phyloP scores from a whole-genome alignment of 2,797 vertebrate species.

The Coluber constrictor region DNA sequence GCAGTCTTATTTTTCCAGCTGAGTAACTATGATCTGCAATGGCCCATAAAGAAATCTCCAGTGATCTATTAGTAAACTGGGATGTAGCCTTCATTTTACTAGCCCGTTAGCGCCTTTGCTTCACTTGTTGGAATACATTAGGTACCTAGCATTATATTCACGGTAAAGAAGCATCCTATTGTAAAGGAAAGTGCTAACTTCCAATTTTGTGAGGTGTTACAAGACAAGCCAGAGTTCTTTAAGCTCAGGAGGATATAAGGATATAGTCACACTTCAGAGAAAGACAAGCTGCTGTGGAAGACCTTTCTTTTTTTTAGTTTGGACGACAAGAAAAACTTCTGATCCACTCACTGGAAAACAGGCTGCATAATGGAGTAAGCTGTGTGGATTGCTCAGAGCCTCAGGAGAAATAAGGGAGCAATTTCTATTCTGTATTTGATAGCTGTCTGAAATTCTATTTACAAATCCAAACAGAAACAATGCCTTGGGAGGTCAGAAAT shows the following conservation, averaged over 20 bases:
- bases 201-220: slow-evolving; percentile 79
- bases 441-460: slow-evolving; percentile 95
- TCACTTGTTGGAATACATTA: slow-evolving; percentile 77
- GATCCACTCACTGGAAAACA: slow-evolving; percentile 99
- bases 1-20: slow-evolving; percentile 64
- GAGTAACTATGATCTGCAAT: slow-evolving; percentile 68
- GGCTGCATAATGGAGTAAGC: slow-evolving; percentile 97
- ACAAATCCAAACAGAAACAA: slow-evolving; percentile 99
- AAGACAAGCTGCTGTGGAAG: slow-evolving; percentile 78
- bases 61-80: slow-evolving; percentile 83
- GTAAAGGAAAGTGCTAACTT: slow-evolving; percentile 74
- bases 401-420: slow-evolving; percentile 97
- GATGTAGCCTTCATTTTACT: slow-evolving; percentile 72
- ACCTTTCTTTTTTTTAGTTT: slow-evolving; percentile 78
- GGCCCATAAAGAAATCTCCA: slow-evolving; percentile 72
- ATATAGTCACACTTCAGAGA: slow-evolving; percentile 82
- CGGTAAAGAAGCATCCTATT: slow-evolving; percentile 73
- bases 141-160: slow-evolving; percentile 66
- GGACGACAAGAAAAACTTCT: slow-evolving; percentile 86
- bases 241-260: slow-evolving; percentile 76
- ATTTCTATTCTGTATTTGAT: slow-evolving; percentile 99
- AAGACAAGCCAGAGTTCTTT: slow-evolving; percentile 72
- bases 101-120: slow-evolving; percentile 68
- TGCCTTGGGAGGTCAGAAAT: slow-evolving; percentile 92
- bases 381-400: slow-evolving; percentile 85